Evolutionary conservation across 2,797 vertebrate species (phyloP).

Genomic region (Clamator glandarius): DNA sequence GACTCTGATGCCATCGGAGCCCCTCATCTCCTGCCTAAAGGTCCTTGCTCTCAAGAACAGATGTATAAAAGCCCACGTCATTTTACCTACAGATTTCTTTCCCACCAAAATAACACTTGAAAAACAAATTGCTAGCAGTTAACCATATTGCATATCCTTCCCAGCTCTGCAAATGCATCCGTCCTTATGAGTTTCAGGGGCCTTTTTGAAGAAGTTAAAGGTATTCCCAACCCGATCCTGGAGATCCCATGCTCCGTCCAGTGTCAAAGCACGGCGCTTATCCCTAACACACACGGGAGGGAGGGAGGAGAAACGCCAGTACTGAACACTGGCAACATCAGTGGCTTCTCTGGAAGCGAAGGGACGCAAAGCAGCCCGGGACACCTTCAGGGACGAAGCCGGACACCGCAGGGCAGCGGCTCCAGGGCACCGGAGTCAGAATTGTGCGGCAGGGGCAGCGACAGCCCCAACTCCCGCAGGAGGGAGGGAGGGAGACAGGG

Average conservation of each 20-base stretch:
- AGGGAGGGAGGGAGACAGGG: no score
- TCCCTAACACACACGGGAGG: not conserved
- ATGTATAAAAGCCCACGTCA: accelerated
- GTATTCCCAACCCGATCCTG: accelerated
- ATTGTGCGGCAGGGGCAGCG: not conserved
- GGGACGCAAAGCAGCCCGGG: not conserved
- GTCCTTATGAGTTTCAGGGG: accelerated
- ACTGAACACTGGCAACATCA: accelerated
- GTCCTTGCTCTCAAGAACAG: not conserved
- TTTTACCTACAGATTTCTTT: not conserved
- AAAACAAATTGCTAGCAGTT: not conserved
- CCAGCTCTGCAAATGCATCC: no score
- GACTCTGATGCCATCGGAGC: accelerated
- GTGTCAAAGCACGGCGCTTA: accelerated
- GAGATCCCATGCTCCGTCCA: accelerated
- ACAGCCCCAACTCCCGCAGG: not conserved
- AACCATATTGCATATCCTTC: accelerated
- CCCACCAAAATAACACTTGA: not conserved
- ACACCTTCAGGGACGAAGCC: not conserved
- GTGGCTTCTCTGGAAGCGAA: accelerated
- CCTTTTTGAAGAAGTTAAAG: not conserved
- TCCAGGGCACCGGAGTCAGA: not conserved
- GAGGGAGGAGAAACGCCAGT: no score
- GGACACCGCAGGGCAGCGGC: no score
- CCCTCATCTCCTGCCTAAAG: accelerated